Percentiles rank a stretch among this genome's conserved stretches.
Evolutionary conservation across 2,797 vertebrate genomes (phyloP).

Genomic region (Carcharodon carcharias): DNA sequence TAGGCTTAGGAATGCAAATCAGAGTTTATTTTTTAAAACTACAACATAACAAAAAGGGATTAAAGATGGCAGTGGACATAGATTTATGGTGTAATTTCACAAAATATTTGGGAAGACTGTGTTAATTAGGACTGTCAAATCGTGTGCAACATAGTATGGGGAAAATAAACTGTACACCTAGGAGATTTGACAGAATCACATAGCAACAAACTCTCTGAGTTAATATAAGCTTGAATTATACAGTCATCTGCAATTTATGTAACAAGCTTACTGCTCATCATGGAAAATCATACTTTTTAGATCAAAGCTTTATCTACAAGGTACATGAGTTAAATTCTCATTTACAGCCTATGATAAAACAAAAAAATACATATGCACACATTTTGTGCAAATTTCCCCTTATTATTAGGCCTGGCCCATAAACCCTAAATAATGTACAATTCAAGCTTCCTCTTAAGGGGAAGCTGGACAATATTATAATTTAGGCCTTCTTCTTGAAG

Average conservation of each 20-base stretch:
- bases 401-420: neutral
- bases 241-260: neutral
- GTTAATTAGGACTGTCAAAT: conserved; percentile 40
- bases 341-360: neutral
- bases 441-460: neutral
- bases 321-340: neutral
- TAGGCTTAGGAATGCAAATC: conserved; percentile 15
- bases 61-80: conserved; percentile 30
- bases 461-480: neutral
- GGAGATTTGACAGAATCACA: neutral
- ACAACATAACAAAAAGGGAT: neutral
- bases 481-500: neutral
- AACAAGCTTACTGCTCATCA: neutral
- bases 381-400: neutral
- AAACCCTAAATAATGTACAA: neutral
- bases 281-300: neutral
- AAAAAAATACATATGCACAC: neutral
- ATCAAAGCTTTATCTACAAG: neutral
- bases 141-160: conserved; percentile 22
- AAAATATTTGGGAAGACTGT: conserved; percentile 35
- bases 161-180: neutral
- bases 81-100: conserved; percentile 41
- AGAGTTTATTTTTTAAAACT: conserved; percentile 21
- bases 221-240: neutral
- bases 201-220: neutral